A percentile compares a stretch with the other conserved stretches of the same genome.
These are phyloP conservation scores for Calcarius ornatus DNA, from an alignment of 2,113 vertebrate genomes.

Conservation along the genomic window DNA sequence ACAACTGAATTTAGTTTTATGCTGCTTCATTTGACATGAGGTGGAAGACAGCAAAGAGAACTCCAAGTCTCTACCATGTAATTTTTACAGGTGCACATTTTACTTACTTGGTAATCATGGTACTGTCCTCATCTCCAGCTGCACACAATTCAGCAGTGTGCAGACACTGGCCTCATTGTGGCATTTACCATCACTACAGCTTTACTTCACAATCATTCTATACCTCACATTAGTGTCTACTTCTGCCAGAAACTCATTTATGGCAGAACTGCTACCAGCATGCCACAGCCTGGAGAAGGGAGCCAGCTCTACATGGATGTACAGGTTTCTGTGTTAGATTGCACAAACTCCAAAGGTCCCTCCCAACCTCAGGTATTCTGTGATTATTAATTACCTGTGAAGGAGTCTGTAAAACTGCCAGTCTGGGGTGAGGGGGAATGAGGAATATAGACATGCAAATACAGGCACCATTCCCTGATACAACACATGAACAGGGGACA, in stretches of 20 bases:
- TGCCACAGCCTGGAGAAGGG: not conserved
- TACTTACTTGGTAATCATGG: not conserved
- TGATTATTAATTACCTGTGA: not conserved
- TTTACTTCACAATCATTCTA: not conserved
- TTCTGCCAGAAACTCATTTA: not conserved
- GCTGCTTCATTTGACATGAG: not conserved
- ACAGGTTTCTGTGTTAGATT: not conserved
- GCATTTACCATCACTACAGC: not conserved
- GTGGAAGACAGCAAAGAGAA: not conserved
- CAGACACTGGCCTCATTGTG: not conserved
- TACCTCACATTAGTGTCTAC: not conserved
- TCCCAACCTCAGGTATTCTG: not conserved
- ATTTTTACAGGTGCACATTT: not conserved
- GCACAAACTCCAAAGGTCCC: not conserved
- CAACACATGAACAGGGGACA: not conserved
- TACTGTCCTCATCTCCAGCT: not conserved
- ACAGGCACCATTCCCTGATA: not conserved
- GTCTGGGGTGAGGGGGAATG: not conserved
- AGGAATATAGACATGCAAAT: not conserved
- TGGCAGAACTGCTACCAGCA: not conserved
- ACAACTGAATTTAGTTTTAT: not conserved
- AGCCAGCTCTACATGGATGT: not conserved
- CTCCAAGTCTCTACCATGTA: not conserved
- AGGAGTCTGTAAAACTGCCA: not conserved
- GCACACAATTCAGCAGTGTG: fast-evolving